Percentiles rank a stretch among this genome's conserved stretches.
Conservation (phyloP, 2,113 vertebrate genomes). For the Spheniscus mendiculus region DNA sequence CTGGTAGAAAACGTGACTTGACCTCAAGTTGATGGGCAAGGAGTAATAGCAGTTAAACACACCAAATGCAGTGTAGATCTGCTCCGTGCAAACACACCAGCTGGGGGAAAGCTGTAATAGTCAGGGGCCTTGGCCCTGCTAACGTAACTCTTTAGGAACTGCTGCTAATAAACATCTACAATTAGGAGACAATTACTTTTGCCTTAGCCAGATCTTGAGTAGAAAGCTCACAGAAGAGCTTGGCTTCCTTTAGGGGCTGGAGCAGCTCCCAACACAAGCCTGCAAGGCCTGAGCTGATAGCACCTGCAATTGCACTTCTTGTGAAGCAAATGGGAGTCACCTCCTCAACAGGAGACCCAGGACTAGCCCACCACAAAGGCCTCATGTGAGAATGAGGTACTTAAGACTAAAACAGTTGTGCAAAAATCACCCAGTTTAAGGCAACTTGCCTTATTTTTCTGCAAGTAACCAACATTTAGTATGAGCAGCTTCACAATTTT, state of each 20-base stretch:
- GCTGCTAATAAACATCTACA: neutral
- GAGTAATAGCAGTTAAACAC: neutral
- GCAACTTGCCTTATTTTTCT: too few relatives aligned
- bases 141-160: too few relatives aligned
- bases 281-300: neutral
- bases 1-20: too few relatives aligned
- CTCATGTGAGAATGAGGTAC: neutral
- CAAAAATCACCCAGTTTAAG: too few relatives aligned
- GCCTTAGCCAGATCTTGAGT: neutral
- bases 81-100: rapidly evolving
- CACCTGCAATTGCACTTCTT: neutral
- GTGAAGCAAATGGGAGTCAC: neutral
- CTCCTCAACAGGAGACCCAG: neutral
- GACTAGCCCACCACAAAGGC: neutral
- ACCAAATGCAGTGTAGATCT: too few relatives aligned
- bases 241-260: neutral
- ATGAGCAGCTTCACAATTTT: too few relatives aligned
- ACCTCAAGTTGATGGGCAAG: neutral
- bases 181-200: neutral
- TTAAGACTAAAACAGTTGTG: neutral
- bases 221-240: neutral
- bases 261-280: neutral
- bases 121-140: neutral
- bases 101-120: neutral
- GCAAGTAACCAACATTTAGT: too few relatives aligned